Evolutionary conservation across 2,113 vertebrate genomes (phyloP).

Genomic region (Eptatretus burgeri): DNA sequence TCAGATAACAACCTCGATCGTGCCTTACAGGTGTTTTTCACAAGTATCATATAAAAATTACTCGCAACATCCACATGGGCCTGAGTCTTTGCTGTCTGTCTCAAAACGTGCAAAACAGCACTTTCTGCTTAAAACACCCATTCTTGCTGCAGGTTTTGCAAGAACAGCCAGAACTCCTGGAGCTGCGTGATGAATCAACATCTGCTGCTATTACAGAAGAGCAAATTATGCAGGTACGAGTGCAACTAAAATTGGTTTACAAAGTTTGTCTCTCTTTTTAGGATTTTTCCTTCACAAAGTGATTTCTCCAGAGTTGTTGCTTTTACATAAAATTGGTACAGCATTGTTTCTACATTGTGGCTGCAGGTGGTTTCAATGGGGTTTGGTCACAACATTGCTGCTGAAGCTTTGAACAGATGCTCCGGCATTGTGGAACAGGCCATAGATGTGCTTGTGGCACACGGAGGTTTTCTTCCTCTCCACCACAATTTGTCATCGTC

Average conservation of each 20-base stretch:
- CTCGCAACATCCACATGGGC: too few species aligned
- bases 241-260: not conserved
- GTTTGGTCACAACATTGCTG: constrained; percentile 22
- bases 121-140: too few species aligned
- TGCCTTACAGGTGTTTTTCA: constrained; percentile 25
- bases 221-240: not conserved
- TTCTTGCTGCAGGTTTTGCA: not conserved
- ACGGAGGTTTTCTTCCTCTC: constrained; percentile 28
- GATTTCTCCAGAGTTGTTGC: too few species aligned
- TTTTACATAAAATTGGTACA: too few species aligned
- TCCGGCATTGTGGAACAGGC: constrained; percentile 38
- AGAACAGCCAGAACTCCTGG: constrained; percentile 2
- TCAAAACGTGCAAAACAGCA: too few species aligned
- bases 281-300: too few species aligned
- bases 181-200: not conserved
- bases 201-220: not conserved
- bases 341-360: not conserved
- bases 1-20: constrained; percentile 29
- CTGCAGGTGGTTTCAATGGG: constrained; percentile 40
- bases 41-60: too few species aligned
- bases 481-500: constrained; percentile 17
- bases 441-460: constrained; percentile 35
- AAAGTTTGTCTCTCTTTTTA: too few species aligned
- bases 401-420: constrained; percentile 26
- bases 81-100: too few species aligned